A percentile compares a stretch with the other conserved stretches of the same genome.
Conservation (phyloP, 1,140 invertebrate genomes). For the Conus ventricosus region DNA sequence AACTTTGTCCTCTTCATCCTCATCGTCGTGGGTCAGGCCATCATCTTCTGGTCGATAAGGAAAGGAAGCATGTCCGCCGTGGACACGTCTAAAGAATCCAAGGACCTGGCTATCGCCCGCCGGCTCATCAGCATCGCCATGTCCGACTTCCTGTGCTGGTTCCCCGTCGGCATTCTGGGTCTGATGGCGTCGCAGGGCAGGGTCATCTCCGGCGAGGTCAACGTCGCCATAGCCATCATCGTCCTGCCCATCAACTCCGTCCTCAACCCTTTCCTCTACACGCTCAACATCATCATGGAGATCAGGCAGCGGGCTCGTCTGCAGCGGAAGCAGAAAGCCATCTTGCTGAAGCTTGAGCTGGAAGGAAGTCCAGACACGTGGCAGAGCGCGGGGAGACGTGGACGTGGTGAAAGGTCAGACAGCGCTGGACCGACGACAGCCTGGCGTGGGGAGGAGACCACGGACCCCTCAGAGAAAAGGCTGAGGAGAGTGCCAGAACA, state of each 20-base stretch:
- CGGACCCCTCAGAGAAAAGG: too few relatives aligned
- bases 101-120: neutral
- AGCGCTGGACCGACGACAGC: too few relatives aligned
- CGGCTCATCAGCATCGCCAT: neutral
- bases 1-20: conserved; percentile 4
- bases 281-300: neutral
- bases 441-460: too few relatives aligned
- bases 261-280: neutral
- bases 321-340: too few relatives aligned
- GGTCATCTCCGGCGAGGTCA: neutral
- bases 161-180: neutral
- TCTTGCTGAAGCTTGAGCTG: too few relatives aligned
- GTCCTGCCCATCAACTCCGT: neutral
- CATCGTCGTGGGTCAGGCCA: neutral
- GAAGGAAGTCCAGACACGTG: too few relatives aligned
- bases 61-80: neutral
- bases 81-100: neutral
- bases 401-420: too few relatives aligned
- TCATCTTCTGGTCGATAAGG: neutral
- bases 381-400: too few relatives aligned
- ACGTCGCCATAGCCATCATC: neutral
- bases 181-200: neutral
- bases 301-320: neutral
- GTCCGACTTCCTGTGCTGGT: neutral
- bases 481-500: too few relatives aligned